Percentiles rank a stretch among this genome's conserved stretches.
phyloP scores from a whole-genome alignment of 2,888 invertebrate species.

The Epistrophella euchroma region DNA sequence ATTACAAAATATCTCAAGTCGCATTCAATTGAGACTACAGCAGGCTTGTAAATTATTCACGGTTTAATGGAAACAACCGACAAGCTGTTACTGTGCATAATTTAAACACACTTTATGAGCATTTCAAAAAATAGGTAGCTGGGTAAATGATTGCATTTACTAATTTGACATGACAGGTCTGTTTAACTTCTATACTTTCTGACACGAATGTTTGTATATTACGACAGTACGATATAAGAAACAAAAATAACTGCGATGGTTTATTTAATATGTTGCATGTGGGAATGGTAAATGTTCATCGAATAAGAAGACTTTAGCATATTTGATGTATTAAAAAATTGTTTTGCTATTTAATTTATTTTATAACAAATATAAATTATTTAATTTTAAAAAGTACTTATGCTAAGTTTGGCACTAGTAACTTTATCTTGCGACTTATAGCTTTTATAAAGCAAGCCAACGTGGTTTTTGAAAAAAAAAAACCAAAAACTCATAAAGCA shows the following conservation, averaged over 20 bases:
- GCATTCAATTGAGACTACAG: neutral
- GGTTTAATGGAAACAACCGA: neutral
- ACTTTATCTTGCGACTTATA: too few species aligned
- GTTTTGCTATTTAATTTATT: too few species aligned
- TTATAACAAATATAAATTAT: too few species aligned
- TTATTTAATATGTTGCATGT: neutral
- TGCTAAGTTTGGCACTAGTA: too few species aligned
- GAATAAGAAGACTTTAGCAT: too few species aligned
- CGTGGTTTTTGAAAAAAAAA: too few species aligned
- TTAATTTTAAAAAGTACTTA: too few species aligned
- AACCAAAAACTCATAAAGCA: too few species aligned
- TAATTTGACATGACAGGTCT: constrained; percentile 29
- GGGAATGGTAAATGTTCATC: neutral
- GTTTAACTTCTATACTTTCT: constrained; percentile 10
- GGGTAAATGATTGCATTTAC: constrained; percentile 17
- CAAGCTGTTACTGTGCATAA: constrained; percentile 28
- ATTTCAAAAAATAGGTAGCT: neutral
- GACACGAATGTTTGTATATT: neutral
- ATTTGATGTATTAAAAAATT: too few species aligned
- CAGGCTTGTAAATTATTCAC: constrained; percentile 2
- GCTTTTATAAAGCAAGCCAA: too few species aligned
- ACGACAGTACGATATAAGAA: neutral
- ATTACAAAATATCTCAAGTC: neutral
- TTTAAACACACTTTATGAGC: constrained; percentile 13
- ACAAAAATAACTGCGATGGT: neutral